Evolutionary conservation across 2,797 vertebrate genomes (phyloP), one percentile per base, ranked within the genome.

Genomic region (Lutjanus argentimaculatus): DNA sequence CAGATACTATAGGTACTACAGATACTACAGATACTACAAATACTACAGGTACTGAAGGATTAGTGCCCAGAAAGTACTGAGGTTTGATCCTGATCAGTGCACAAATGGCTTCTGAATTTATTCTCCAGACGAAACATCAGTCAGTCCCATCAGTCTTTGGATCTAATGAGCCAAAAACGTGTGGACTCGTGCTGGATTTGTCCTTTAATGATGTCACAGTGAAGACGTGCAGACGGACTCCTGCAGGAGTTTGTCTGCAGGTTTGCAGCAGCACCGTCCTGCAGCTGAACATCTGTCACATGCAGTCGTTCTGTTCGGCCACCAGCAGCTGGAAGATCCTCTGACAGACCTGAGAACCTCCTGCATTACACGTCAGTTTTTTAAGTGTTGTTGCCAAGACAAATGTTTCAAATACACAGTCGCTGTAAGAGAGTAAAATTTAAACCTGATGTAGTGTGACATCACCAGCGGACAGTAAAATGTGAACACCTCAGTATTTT

Each of bases 181-280:
- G 22, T 69, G 59, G 17, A 69, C 51, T 71, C 55, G 1, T 68
- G 85, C 84, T 91, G 90, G 85, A 80, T 1, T 42, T 74, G 87
- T 84, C 72, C 72, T 82, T 72, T 72, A 22, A 78, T 52, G 22
- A 11, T 9, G 15, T 42, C 49, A 14, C 19, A 6, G 42, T 58
- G 48, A 16, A 12, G 36, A 40, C 4, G 40, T 15, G 36, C 45
- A 16, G 58, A 21, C 13, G 1, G 58, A 58, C 69, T 72, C 30
- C 63, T 52, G 75, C 65, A 25, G 69, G 56, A 61, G 68, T 81
- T n/a, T 17, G 69, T 77, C 76, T 72, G 45, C 58, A 67, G 63
- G 22, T 59, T 61, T 0, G 19, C 17, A 8, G 58, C 77, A 49
- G 64, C 80, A 42, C 48, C 22, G 40, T 64, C 59, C 19, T 3